These are phyloP conservation scores for Alligator mississippiensis DNA, from an alignment of 2,113 vertebrate genomes.

Conservation along the genomic window DNA sequence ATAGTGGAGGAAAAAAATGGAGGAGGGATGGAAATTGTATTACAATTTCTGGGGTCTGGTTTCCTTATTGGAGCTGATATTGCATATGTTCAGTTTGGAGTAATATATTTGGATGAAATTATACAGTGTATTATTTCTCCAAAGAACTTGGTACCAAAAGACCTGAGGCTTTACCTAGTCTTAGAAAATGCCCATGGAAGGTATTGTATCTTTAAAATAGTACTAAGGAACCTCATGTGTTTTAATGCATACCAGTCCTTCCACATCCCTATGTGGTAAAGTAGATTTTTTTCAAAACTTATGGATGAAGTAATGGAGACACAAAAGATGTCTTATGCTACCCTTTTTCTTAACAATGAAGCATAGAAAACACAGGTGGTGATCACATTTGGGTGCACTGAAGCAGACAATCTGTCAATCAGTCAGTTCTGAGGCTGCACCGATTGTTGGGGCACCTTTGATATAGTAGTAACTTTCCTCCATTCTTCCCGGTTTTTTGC, in stretches of 20 bases:
- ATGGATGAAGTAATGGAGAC: not conserved
- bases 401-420: not conserved
- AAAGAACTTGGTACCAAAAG: not conserved
- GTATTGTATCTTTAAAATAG: no score
- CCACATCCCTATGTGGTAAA: not conserved
- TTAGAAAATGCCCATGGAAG: not conserved
- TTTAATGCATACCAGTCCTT: not conserved
- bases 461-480: no score
- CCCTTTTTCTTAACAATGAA: not conserved
- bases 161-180: not conserved
- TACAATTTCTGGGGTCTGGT: no score
- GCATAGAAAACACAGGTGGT: not conserved
- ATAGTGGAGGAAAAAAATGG: no score
- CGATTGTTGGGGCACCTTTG: no score
- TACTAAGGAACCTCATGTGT: not conserved
- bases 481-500: no score
- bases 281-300: not conserved
- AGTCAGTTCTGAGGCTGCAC: no score
- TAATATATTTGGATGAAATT: no score
- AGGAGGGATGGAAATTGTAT: no score
- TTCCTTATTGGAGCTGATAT: no score
- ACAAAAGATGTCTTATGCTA: not conserved
- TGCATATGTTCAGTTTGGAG: no score
- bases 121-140: not conserved
- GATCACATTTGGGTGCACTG: not conserved